A percentile compares a stretch with the other conserved stretches of the same genome.
phyloP scores from a whole-genome alignment of 2,113 vertebrate genomes.

The Aythya baeri region DNA sequence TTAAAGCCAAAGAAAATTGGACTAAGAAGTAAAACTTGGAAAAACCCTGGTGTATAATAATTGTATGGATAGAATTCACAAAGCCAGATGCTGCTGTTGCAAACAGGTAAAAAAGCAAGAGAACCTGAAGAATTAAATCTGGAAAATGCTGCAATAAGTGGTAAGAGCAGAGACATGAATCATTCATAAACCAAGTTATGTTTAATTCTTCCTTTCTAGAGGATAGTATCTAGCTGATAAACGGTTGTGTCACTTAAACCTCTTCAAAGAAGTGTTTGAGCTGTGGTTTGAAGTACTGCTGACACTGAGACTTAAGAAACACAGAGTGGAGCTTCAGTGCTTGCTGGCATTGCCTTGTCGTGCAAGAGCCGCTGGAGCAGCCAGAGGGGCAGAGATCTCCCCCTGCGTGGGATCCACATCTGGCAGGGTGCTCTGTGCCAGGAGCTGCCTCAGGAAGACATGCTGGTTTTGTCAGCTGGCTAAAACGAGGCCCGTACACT shows the following conservation, averaged over 20 bases:
- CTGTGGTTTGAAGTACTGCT: not conserved
- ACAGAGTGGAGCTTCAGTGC: rapidly evolving
- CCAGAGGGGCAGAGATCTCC: not conserved
- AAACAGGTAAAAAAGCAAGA: not conserved
- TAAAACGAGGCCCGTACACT: rapidly evolving
- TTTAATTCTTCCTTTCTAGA: not conserved
- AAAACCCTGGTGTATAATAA: not conserved
- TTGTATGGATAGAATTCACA: not conserved
- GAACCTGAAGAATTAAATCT: not conserved
- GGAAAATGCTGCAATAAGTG: not conserved
- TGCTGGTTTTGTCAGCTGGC: not conserved
- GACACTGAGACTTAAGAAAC: no score
- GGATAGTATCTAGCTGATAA: not conserved
- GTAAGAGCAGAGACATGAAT: not conserved
- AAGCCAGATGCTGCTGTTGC: not conserved
- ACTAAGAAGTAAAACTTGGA: not conserved
- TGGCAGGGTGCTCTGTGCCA: not conserved
- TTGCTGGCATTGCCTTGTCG: rapidly evolving
- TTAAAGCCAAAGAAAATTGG: not conserved
- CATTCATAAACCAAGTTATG: not conserved
- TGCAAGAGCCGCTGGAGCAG: not conserved
- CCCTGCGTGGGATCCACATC: rapidly evolving
- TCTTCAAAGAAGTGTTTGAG: not conserved
- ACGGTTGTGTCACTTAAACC: not conserved
- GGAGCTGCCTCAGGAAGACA: no score